Evolutionary conservation across 2,113 vertebrate genomes (phyloP), one percentile per base, ranked within the genome.

Genomic region (Heterocephalus glaber): DNA sequence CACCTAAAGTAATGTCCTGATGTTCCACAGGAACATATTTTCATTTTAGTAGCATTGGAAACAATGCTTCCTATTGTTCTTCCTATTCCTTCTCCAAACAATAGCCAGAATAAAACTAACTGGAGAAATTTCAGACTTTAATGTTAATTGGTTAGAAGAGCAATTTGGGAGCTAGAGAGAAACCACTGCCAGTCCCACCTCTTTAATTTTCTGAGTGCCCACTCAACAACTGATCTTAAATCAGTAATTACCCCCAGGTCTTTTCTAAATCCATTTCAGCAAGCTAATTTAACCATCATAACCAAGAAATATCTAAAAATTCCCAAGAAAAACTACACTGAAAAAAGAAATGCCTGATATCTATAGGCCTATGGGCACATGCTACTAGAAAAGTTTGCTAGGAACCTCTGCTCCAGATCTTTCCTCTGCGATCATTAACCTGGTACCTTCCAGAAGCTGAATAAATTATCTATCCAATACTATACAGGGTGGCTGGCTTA

Each of bases 401-500:
- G 38, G 58, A 82, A 3, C 24, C 6, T 14, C 49, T 26, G 4
- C 47, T 74, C 2, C 24, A 66, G 82, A 56, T 63, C 22, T 49
- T 92, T 17, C 58, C n/a, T 89, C 70, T 92, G 24, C 20, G 80
- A 77, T 17, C 58, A 80, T 89, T 94, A 97, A 79, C 44, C 74
- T 93, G 44, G 49, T 70, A 76, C 38, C 61, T 92, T 89, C 44
- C 52, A 97, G 58, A 77, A 94, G 76, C 17, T 94, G 56, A 97
- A 93, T 89, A 89, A 96, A 89, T 95, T 95, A 98, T 88, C 41
- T 49, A 26, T 66, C 76, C 33, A 84, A 56, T 92, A 70, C 82
- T 92, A 96, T 76, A 88, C 54, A 84, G 49, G 88, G 17, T 81
- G 95, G 89, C 95, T 95, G 68, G 95, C 86, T 96, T 97, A 98